A percentile compares a stretch with the other conserved stretches of the same genome.
Evolutionary conservation across 1,140 invertebrate species (phyloP).

Genomic region (Antheraea pernyi): DNA sequence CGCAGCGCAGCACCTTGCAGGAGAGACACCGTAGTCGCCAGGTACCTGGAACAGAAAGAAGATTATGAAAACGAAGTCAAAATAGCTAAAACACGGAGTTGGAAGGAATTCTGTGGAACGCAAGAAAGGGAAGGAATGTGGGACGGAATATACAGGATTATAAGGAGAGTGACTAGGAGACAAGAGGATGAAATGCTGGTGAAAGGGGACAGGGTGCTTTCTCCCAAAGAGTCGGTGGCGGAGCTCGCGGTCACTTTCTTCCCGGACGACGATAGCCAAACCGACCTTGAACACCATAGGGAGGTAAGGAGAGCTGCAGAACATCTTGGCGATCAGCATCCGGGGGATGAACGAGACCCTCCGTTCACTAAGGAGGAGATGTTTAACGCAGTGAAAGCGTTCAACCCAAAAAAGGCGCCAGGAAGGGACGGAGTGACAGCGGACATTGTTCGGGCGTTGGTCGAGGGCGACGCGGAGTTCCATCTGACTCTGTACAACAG

Average conservation of each 20-base stretch:
- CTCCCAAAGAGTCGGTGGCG: no score
- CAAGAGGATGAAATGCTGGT: conserved; percentile 23
- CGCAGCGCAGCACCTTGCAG: no score
- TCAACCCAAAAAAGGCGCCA: conserved; percentile 25
- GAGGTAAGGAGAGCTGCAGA: no score
- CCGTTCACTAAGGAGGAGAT: neutral
- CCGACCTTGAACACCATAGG: no score
- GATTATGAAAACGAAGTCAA: neutral
- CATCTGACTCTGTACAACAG: neutral
- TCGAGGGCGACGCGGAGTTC: neutral
- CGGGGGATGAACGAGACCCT: no score
- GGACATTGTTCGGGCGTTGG: conserved; percentile 16
- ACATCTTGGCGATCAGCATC: no score
- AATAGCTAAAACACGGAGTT: conserved; percentile 17
- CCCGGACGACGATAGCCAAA: no score
- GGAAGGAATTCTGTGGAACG: conserved; percentile 29
- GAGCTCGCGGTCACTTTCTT: no score
- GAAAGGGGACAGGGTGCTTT: no score
- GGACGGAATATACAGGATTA: conserved; percentile 5
- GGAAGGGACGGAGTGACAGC: conserved; percentile 21
- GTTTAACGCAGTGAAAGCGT: neutral
- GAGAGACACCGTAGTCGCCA: neutral
- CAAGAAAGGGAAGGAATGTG: conserved; percentile 33
- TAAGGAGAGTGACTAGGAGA: conserved; percentile 22
- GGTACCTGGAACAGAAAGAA: conserved; percentile 11